Evolutionary conservation across 2,797 vertebrate species (phyloP).

Genomic region (Harpagifer antarcticus): DNA sequence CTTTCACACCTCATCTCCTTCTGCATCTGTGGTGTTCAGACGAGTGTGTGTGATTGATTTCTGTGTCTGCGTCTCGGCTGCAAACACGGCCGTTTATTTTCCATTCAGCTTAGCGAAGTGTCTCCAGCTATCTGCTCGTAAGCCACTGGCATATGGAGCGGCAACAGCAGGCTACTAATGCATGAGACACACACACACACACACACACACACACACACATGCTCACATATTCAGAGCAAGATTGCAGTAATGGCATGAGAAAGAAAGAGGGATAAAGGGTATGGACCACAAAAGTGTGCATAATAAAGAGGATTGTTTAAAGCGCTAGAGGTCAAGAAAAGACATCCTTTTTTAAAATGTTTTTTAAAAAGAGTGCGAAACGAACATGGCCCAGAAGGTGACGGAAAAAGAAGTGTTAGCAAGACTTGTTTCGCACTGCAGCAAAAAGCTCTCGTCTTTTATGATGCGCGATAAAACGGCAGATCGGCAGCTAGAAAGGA

Average conservation of each 20-base stretch:
- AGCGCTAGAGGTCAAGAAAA: not conserved
- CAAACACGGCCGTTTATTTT: conserved; percentile 83
- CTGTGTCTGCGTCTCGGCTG: conserved; percentile 72
- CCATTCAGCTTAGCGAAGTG: conserved; percentile 86
- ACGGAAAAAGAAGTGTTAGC: conserved; percentile 20
- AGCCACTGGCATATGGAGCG: conserved; percentile 87
- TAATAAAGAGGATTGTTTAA: conserved; percentile 4
- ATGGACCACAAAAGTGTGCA: conserved; percentile 3
- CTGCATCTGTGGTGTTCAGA: conserved; percentile 75
- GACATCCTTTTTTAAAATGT: not conserved
- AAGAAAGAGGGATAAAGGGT: conserved; percentile 4
- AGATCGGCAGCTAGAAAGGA: conserved; percentile 54
- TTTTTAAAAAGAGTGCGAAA: conserved; percentile 7
- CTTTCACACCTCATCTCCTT: conserved; percentile 77
- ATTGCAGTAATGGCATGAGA: conserved; percentile 19
- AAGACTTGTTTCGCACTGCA: conserved; percentile 77
- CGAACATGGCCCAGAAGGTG: conserved; percentile 9
- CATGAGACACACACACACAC: conserved; percentile 77
- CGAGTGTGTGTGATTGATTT: conserved; percentile 81
- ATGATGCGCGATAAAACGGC: conserved; percentile 64
- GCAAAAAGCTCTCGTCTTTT: conserved; percentile 67
- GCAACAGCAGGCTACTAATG: conserved; percentile 88
- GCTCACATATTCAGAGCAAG: not conserved
- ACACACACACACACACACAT: not conserved
- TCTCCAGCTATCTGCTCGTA: conserved; percentile 82